Evolutionary conservation across 2,797 vertebrate genomes (phyloP).

Genomic region (Pterois miles): DNA sequence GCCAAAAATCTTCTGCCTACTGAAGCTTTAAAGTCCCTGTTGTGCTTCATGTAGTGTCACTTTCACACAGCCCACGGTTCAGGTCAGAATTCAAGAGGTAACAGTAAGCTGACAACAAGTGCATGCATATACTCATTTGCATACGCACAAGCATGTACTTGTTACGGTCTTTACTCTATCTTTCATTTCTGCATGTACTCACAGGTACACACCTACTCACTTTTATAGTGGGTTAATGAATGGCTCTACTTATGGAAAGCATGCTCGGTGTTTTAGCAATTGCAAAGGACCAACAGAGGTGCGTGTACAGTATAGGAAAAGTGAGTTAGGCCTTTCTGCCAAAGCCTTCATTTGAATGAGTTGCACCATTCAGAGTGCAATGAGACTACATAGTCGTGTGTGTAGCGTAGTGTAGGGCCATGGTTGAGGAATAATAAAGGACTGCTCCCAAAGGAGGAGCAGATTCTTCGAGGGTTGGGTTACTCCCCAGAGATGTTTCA

Average conservation of each 20-base stretch:
- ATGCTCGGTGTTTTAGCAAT: background rate
- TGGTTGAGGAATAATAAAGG: conserved; percentile 36
- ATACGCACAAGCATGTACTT: conserved; percentile 42
- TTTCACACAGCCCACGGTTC: background rate
- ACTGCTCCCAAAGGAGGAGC: conserved; percentile 47
- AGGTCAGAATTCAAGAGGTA: background rate
- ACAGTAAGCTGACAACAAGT: background rate
- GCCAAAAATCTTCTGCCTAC: too few species aligned
- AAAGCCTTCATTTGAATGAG: background rate
- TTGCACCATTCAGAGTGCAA: conserved; percentile 3
- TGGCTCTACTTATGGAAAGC: conserved; percentile 3
- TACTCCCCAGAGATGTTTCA: conserved; percentile 60
- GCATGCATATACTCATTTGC: background rate
- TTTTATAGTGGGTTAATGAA: background rate
- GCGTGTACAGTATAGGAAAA: background rate
- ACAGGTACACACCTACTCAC: conserved; percentile 40
- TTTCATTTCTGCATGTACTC: conserved; percentile 34
- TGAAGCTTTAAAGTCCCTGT: background rate
- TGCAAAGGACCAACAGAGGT: background rate
- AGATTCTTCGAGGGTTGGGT: conserved; percentile 58
- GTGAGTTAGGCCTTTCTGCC: background rate
- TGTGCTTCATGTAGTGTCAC: background rate
- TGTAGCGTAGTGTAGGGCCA: conserved; percentile 2
- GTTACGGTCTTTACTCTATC: conserved; percentile 4
- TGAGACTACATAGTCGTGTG: background rate